Percentiles rank a stretch among this genome's conserved stretches.
phyloP scores from a whole-genome alignment of 2,888 invertebrate species.

The Lycaena phlaeas region DNA sequence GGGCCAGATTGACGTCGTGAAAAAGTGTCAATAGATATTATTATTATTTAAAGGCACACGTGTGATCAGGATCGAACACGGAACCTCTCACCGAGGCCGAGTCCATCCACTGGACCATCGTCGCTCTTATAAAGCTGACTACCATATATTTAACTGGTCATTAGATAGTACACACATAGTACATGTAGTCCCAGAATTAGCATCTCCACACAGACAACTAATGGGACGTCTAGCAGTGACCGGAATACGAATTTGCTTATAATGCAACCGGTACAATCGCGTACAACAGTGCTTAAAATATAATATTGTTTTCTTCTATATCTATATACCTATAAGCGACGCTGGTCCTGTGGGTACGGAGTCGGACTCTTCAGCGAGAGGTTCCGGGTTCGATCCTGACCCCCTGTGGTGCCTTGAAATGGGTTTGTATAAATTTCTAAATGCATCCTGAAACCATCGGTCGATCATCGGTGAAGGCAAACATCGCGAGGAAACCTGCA shows the following conservation, averaged over 20 bases:
- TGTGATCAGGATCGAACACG: too few species aligned
- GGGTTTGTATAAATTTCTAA: neutral
- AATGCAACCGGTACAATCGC: neutral
- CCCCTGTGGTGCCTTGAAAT: too few species aligned
- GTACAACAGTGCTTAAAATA: neutral
- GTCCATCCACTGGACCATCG: too few species aligned
- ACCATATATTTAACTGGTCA: neutral
- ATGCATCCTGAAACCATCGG: neutral
- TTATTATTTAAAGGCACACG: too few species aligned
- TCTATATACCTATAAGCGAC: neutral
- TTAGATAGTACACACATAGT: neutral
- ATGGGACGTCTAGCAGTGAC: neutral
- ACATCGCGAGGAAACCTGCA: too few species aligned
- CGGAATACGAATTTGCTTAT: slow-evolving; percentile 7
- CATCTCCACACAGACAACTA: neutral
- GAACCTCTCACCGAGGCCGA: too few species aligned
- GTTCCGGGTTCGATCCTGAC: too few species aligned
- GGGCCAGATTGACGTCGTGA: too few species aligned
- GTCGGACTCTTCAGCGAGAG: too few species aligned
- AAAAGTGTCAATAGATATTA: too few species aligned
- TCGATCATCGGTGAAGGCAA: too few species aligned
- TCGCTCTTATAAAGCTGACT: neutral
- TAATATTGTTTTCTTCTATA: too few species aligned
- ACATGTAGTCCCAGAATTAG: neutral
- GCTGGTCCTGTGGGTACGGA: neutral